Conservation (phyloP, 2,113 vertebrate species). For the Cacatua alba region DNA sequence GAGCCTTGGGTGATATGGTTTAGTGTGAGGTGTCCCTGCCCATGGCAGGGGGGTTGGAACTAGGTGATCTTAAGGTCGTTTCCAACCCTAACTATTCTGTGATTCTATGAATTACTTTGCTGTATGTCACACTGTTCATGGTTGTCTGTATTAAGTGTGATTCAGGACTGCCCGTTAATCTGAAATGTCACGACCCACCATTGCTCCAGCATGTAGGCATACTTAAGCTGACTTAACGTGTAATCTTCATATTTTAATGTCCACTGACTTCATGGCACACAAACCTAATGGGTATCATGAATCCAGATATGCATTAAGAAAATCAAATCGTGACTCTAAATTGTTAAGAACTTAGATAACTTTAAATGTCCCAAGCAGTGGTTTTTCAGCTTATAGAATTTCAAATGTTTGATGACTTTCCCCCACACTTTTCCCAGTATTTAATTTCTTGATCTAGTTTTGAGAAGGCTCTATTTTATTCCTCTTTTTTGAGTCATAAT, state of each 20-base stretch:
- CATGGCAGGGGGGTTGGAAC: too few species aligned
- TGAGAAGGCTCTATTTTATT: not conserved
- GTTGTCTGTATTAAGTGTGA: not conserved
- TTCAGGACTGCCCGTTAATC: not conserved
- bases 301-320: not conserved
- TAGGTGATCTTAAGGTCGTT: too few species aligned
- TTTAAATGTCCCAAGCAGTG: not conserved
- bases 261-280: not conserved
- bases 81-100: too few species aligned
- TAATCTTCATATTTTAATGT: not conserved
- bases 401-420: not conserved
- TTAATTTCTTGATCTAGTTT: not conserved
- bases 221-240: not conserved
- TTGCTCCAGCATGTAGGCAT: not conserved
- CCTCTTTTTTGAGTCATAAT: not conserved
- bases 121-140: not conserved
- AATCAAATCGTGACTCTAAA: not conserved
- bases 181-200: fast-evolving
- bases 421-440: not conserved
- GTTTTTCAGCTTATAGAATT: not conserved
- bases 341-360: not conserved
- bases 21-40: too few species aligned
- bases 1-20: too few species aligned
- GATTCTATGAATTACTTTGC: not conserved
- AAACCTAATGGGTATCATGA: not conserved